A percentile compares a stretch with the other conserved stretches of the same genome.
These are phyloP conservation scores for Palythoa heliodiscus DNA, from an alignment of 92 coral and sea anemone species.

Conservation along the genomic window DNA sequence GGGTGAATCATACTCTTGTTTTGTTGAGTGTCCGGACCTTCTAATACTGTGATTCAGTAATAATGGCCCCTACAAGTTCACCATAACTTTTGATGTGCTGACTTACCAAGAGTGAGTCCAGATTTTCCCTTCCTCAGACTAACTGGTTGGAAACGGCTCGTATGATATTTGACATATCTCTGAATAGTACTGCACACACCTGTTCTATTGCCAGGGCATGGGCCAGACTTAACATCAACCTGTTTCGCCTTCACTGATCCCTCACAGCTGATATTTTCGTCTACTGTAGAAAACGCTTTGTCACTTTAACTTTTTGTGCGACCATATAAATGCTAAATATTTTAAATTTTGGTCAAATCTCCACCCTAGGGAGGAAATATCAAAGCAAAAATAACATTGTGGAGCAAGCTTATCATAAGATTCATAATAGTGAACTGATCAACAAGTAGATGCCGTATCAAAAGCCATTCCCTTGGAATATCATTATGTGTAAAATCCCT, in stretches of 20 bases:
- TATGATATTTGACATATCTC: conserved; percentile 36
- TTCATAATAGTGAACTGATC: too few relatives aligned
- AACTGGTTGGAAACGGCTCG: conserved; percentile 29
- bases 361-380: too few relatives aligned
- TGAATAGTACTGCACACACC: conserved; percentile 54
- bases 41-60: not conserved
- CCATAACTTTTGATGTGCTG: too few relatives aligned
- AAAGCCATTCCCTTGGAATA: too few relatives aligned
- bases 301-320: not conserved
- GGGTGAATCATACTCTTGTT: not conserved
- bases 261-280: conserved; percentile 52
- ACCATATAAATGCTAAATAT: too few relatives aligned
- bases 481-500: too few relatives aligned
- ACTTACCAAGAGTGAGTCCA: conserved; percentile 9
- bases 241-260: conserved; percentile 66
- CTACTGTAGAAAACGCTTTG: not conserved
- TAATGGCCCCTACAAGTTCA: not conserved
- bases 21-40: not conserved
- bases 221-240: conserved; percentile 71
- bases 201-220: conserved; percentile 90
- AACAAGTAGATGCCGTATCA: too few relatives aligned
- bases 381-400: too few relatives aligned
- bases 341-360: too few relatives aligned
- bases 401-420: too few relatives aligned
- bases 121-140: conserved; percentile 20